phyloP scores from a whole-genome alignment of 2,797 vertebrate species.

The Trematocara caparti region DNA sequence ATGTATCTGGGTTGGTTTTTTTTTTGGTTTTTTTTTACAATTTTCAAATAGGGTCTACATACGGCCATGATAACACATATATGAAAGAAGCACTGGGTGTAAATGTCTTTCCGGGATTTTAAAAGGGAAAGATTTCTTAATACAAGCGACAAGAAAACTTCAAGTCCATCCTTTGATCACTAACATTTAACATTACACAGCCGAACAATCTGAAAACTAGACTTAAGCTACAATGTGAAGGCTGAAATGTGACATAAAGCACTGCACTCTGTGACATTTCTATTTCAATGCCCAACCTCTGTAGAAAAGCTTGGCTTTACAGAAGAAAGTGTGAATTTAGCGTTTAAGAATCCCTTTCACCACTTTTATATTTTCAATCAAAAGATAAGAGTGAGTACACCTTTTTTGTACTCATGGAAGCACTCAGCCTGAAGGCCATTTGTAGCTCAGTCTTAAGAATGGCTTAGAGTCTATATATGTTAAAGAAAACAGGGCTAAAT shows the following conservation, averaged over 20 bases:
- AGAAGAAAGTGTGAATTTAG: neutral
- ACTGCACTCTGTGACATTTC: neutral
- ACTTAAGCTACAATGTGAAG: neutral
- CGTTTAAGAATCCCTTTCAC: neutral
- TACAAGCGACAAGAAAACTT: neutral
- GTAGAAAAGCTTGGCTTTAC: neutral
- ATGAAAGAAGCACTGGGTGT: neutral
- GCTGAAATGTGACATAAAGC: neutral
- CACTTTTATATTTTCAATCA: neutral
- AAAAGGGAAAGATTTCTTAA: neutral
- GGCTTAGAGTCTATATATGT: neutral
- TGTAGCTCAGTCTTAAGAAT: neutral
- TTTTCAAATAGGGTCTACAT: neutral
- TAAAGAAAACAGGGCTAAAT: neutral
- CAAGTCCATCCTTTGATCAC: neutral
- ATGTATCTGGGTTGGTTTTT: rapidly evolving
- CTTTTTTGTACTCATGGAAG: neutral
- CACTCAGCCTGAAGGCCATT: neutral
- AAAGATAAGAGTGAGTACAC: neutral
- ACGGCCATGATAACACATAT: neutral
- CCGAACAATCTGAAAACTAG: neutral
- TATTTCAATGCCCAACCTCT: neutral
- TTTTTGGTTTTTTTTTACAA: rapidly evolving
- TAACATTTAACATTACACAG: neutral
- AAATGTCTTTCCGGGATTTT: neutral